These are phyloP conservation scores for Passer domesticus DNA, from an alignment of 2,113 vertebrate genomes.

Conservation along the genomic window DNA sequence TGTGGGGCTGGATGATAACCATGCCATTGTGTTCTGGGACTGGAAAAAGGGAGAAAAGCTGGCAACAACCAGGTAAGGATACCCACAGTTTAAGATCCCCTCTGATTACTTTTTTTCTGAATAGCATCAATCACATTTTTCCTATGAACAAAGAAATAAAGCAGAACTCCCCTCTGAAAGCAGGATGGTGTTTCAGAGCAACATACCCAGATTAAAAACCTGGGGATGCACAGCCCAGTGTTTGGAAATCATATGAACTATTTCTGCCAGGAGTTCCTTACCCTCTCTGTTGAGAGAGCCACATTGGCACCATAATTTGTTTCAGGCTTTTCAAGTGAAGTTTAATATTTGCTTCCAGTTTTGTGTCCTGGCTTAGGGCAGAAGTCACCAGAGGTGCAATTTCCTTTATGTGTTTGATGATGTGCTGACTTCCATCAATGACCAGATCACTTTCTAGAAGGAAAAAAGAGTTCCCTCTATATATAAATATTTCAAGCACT, in stretches of 20 bases:
- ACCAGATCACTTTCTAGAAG: slow-evolving; percentile 4
- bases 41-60: slow-evolving; percentile 97
- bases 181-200: neutral
- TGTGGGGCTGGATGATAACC: slow-evolving; percentile 90
- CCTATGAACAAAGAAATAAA: neutral
- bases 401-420: neutral
- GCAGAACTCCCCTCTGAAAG: neutral
- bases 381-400: neutral
- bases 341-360: neutral
- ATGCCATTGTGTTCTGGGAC: slow-evolving; percentile 95
- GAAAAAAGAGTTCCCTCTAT: neutral
- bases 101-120: neutral
- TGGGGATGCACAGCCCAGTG: neutral
- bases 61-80: slow-evolving; percentile 87
- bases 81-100: neutral
- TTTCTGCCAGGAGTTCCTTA: neutral
- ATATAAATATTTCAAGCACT: neutral
- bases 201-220: neutral
- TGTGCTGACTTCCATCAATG: neutral
- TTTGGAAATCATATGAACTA: neutral
- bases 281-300: neutral
- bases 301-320: neutral
- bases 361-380: neutral
- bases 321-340: neutral
- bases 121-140: neutral